Percentiles rank a stretch among this genome's conserved stretches.
These are phyloP conservation scores for Mycogona germanica DNA, from an alignment of 2,888 invertebrate species.

Conservation along the genomic window DNA sequence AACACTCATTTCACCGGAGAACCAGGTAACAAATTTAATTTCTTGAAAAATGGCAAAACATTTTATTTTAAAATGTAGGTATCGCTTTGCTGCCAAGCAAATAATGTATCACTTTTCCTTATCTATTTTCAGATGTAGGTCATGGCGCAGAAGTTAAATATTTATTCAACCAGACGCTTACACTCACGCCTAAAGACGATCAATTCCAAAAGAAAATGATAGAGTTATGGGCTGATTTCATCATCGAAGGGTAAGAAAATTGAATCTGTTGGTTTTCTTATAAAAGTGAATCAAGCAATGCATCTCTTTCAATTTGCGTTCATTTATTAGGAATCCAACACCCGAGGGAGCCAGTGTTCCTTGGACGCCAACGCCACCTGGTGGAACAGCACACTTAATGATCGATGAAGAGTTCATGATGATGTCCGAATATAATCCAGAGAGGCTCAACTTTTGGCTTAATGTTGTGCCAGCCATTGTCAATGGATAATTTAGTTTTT, in stretches of 20 bases:
- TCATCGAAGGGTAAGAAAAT: not conserved
- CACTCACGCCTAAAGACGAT: not conserved
- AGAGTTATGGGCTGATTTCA: slow-evolving; percentile 6
- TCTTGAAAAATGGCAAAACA: not conserved
- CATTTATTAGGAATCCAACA: too few species aligned
- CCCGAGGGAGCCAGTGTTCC: too few species aligned
- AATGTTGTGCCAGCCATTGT: too few species aligned
- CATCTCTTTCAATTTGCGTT: too few species aligned
- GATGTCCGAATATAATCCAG: too few species aligned
- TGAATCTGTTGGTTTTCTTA: too few species aligned
- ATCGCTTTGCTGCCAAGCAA: not conserved
- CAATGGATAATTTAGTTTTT: too few species aligned
- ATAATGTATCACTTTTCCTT: not conserved
- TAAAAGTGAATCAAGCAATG: too few species aligned
- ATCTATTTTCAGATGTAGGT: not conserved
- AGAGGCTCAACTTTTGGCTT: too few species aligned
- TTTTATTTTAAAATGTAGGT: not conserved
- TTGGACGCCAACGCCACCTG: too few species aligned
- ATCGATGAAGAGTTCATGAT: too few species aligned
- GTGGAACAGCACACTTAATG: too few species aligned
- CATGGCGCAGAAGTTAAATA: slow-evolving; percentile 6
- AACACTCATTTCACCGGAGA: not conserved
- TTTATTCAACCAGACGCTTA: slow-evolving; percentile 2
- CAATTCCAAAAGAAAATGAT: not conserved
- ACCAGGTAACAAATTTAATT: slow-evolving; percentile 5